Evolutionary conservation across 1,140 invertebrate species (phyloP).

Genomic region (Ridgeia piscesae): DNA sequence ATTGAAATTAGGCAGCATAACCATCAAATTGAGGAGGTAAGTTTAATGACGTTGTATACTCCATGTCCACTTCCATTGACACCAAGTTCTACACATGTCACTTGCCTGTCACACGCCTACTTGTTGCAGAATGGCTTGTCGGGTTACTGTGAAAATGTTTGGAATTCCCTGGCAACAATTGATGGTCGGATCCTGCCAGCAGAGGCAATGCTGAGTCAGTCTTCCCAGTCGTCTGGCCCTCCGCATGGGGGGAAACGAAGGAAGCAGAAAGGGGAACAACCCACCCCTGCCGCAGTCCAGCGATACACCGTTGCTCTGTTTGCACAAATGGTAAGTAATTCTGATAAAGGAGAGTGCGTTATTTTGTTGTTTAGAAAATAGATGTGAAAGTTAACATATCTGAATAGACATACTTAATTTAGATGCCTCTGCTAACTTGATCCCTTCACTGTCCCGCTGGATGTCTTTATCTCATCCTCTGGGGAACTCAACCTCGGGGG

Average conservation of each 20-base stretch:
- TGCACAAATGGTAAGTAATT: constrained; percentile 68
- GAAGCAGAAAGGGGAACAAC: constrained; percentile 47
- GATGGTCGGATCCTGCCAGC: constrained; percentile 32
- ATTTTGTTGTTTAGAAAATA: constrained; percentile 17
- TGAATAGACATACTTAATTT: too few relatives aligned
- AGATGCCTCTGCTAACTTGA: too few relatives aligned
- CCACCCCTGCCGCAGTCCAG: constrained; percentile 63
- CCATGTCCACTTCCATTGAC: too few relatives aligned
- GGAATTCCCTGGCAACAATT: constrained; percentile 31
- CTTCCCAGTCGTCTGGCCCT: constrained; percentile 2
- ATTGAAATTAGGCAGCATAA: too few relatives aligned
- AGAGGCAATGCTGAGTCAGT: constrained; percentile 30
- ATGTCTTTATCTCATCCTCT: too few relatives aligned
- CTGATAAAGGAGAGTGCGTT: not conserved
- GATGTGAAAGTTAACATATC: not conserved
- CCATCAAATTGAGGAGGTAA: too few relatives aligned
- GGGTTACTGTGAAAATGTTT: constrained; percentile 62
- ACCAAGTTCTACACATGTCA: too few relatives aligned
- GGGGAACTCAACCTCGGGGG: too few relatives aligned
- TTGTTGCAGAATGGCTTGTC: constrained; percentile 64
- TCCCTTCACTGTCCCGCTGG: too few relatives aligned
- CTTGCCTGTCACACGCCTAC: not conserved
- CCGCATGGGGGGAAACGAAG: not conserved
- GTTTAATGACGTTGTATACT: too few relatives aligned
- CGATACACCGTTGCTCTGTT: constrained; percentile 38